Base-by-base conservation (phyloP, 2,888 invertebrate species). In the Sclerodermus sp. region DNA sequence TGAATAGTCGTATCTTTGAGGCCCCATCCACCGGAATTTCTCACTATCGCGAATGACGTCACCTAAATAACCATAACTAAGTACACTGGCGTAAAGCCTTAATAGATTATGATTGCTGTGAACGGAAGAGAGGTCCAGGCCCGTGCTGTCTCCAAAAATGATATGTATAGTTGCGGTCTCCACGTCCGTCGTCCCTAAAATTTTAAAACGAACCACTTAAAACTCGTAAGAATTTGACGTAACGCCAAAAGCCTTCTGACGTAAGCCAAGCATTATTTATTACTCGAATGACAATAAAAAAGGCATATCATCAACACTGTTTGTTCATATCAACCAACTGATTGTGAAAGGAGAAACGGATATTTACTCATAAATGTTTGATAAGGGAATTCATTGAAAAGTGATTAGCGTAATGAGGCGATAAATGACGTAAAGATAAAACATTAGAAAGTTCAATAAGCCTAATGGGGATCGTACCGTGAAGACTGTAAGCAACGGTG, bases 1-100 rank as follows among this genome's bases (percentile, higher is more conserved):
- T 30, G 42, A 85, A 76, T 87, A 88, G 67, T 90, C 88, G 71
- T 93, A 93, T 58, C 93, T 81, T 58, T 85, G 84, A 13, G 93
- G 91, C 34, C 93, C 93, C 87, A 93, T 88, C 89, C 91, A 92
- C 39, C 93, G 82, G 65, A 89, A 86, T 53, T 85, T 84, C 67
- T 93, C 92, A 70, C 91, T 91, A 66, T 90, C 88, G 52, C 84
- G 82, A 15, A 91, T 83, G 32, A 90, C 86, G 77, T 93, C 92
- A 1, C 93, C 93, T 65, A 93, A 83, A 79, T 89, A 93, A 1
- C 93, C 93, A 73, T 93, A 93, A 53, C 89, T 90, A 55, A 91
- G 81, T 41, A 90, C 85, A 60, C 90, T 89, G 13, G 89, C 87
- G 68, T 87, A 90, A 61, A 90, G 84, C 47, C 87, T 82, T 31